phyloP scores from a whole-genome alignment of 2,113 vertebrate genomes.

The Glareola pratincola region DNA sequence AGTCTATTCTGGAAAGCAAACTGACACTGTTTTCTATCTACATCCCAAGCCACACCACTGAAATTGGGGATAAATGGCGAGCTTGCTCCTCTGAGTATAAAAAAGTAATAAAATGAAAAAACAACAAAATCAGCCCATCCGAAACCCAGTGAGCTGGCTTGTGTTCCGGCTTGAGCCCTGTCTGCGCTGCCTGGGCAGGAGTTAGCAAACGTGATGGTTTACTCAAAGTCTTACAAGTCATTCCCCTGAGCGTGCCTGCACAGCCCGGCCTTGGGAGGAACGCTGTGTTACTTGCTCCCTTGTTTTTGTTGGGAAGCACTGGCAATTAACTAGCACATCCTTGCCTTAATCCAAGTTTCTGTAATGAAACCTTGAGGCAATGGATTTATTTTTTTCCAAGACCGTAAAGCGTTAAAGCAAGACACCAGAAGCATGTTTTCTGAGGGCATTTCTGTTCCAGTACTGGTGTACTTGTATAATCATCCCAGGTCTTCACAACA shows the following conservation, averaged over 20 bases:
- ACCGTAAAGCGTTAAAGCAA: neutral
- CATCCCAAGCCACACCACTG: neutral
- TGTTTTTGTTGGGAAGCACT: neutral
- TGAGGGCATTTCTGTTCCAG: neutral
- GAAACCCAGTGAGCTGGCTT: neutral
- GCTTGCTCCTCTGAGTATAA: neutral
- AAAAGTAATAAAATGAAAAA: neutral
- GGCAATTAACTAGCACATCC: neutral
- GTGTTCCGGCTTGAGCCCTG: rapidly evolving
- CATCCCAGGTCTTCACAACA: neutral
- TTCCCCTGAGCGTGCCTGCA: rapidly evolving
- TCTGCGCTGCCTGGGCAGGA: neutral
- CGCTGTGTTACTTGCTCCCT: rapidly evolving
- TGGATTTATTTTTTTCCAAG: neutral
- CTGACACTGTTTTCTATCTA: neutral
- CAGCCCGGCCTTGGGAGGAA: neutral
- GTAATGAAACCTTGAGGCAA: neutral
- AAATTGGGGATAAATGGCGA: neutral
- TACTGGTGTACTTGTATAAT: neutral
- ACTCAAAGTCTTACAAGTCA: neutral
- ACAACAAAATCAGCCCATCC: neutral
- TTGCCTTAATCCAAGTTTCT: neutral
- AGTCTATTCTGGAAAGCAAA: neutral
- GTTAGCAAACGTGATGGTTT: rapidly evolving
- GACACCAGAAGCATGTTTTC: neutral